phyloP scores from a whole-genome alignment of 23 tunicate species.

The Diplosoma virens region DNA sequence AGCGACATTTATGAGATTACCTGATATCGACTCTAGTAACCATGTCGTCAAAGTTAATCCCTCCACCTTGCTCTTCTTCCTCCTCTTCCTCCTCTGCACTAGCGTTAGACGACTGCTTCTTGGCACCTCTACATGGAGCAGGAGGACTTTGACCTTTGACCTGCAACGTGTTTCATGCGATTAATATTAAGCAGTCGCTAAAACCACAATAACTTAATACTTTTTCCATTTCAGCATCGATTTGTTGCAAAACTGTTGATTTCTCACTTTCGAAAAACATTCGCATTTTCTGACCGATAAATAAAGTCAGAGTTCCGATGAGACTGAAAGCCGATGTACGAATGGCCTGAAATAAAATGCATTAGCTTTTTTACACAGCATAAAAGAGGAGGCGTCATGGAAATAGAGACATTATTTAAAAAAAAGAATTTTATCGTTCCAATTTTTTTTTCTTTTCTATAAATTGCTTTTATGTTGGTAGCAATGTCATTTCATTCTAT shows the following conservation, averaged over 20 bases:
- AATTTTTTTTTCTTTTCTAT: no score
- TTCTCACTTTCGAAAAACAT: constrained; percentile 90
- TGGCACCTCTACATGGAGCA: constrained; percentile 66
- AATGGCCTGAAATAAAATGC: constrained; percentile 53
- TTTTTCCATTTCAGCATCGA: constrained; percentile 85
- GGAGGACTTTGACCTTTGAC: constrained; percentile 75
- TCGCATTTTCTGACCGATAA: constrained; percentile 55
- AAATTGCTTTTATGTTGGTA: no score
- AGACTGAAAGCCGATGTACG: constrained; percentile 62
- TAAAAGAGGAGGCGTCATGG: no score
- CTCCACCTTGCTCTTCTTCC: constrained; percentile 54
- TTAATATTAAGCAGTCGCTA: not conserved
- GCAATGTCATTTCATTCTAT: no score
- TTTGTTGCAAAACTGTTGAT: constrained; percentile 77
- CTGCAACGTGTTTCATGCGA: constrained; percentile 21
- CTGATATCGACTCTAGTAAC: constrained; percentile 81
- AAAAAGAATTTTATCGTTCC: no score
- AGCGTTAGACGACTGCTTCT: constrained; percentile 24
- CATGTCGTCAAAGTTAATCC: constrained; percentile 61
- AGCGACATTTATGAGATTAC: no score
- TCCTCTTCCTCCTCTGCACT: constrained; percentile 14
- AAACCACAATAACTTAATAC: constrained; percentile 4
- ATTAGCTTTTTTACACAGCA: no score
- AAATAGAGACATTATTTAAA: no score
- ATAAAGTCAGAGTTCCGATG: constrained; percentile 57